phyloP scores from a whole-genome alignment of 2,888 invertebrate species.

The Agriopis aurantiaria region DNA sequence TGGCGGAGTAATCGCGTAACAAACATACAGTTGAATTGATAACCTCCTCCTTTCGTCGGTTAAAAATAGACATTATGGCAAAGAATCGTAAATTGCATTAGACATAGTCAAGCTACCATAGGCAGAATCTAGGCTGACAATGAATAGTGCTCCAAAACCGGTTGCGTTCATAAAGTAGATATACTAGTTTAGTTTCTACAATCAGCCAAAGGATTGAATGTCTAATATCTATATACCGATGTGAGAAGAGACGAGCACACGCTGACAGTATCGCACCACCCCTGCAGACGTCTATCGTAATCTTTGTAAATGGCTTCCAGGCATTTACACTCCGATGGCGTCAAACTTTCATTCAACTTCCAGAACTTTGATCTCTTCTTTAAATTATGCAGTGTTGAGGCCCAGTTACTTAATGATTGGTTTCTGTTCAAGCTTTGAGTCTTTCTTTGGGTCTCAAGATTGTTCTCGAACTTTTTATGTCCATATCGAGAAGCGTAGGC shows the following conservation, averaged over 20 bases:
- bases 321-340: slow-evolving; percentile 73
- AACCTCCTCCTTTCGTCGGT: too few relatives aligned
- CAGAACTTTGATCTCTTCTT: slow-evolving; percentile 72
- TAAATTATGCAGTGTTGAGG: slow-evolving; percentile 68
- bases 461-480: slow-evolving; percentile 56
- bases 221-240: slow-evolving; percentile 63
- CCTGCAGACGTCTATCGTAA: slow-evolving; percentile 78
- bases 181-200: slow-evolving; percentile 6
- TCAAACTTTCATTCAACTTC: slow-evolving; percentile 63
- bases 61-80: not conserved
- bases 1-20: too few relatives aligned
- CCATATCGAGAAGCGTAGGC: slow-evolving; percentile 59
- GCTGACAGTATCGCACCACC: slow-evolving; percentile 82
- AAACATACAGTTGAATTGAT: too few relatives aligned
- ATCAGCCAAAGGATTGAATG: not conserved
- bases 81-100: not conserved
- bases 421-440: slow-evolving; percentile 68
- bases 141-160: not conserved
- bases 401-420: slow-evolving; percentile 66
- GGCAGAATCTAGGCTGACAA: not conserved
- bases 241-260: slow-evolving; percentile 70
- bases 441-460: slow-evolving; percentile 56
- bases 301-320: slow-evolving; percentile 78
- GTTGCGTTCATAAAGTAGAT: too few relatives aligned
- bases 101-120: not conserved